phyloP scores from a whole-genome alignment of 1,140 invertebrate genomes.

The Aphaenogaster floridana region DNA sequence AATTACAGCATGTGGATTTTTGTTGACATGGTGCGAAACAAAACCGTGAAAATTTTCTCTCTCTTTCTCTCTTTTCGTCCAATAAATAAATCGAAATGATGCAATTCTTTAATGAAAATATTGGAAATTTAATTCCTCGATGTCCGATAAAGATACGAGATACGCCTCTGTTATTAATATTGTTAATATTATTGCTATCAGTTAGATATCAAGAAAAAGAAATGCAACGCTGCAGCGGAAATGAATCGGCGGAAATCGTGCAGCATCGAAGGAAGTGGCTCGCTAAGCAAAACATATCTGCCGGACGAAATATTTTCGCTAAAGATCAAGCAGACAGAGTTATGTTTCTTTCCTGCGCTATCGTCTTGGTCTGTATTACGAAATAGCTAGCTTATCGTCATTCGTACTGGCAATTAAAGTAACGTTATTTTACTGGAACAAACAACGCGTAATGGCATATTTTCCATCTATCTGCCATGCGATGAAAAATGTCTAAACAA shows the following conservation, averaged over 20 bases:
- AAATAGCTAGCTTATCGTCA: conserved; percentile 41
- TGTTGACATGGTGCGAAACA: background rate
- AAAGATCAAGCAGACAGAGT: conserved; percentile 26
- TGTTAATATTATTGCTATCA: conserved; percentile 6
- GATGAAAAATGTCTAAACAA: background rate
- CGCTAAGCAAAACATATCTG: conserved; percentile 9
- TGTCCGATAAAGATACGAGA: background rate
- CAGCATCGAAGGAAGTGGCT: background rate
- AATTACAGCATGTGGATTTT: conserved; percentile 6
- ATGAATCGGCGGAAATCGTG: conserved; percentile 15
- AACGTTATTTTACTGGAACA: conserved; percentile 20
- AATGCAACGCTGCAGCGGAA: conserved; percentile 5
- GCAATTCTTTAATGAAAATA: background rate
- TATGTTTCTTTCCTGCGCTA: conserved; percentile 20
- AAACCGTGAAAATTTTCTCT: background rate
- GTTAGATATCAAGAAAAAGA: conserved; percentile 24
- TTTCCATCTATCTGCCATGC: background rate
- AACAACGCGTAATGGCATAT: background rate
- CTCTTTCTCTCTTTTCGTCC: too few species aligned
- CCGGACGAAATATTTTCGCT: conserved; percentile 16
- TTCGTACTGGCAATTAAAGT: conserved; percentile 2
- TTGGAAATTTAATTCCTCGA: background rate
- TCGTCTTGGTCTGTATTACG: conserved; percentile 36
- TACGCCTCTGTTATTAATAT: background rate
- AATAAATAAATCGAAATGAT: background rate